Evolutionary conservation across 23 tunicate genomes (phyloP).

Genomic region (Oikopleura dioica): DNA sequence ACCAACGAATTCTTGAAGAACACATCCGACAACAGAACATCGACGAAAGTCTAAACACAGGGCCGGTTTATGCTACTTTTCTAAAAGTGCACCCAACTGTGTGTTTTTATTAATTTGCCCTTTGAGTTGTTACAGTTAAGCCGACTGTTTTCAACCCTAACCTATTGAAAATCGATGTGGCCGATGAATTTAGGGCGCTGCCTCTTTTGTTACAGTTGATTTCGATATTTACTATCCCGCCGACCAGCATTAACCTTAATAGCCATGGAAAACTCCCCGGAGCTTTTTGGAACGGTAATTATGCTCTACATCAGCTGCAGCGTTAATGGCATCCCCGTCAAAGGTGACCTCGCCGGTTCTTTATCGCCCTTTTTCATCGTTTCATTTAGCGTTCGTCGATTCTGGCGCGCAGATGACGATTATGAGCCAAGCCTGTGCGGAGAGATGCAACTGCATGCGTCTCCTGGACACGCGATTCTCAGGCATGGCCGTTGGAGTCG

Average conservation of each 20-base stretch:
- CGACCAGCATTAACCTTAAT: no score
- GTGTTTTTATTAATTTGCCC: no score
- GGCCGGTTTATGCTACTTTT: no score
- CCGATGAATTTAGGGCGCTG: no score
- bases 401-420: constrained; percentile 97
- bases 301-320: constrained; percentile 73
- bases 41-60: constrained; percentile 70
- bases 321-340: constrained; percentile 62
- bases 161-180: no score
- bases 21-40: constrained; percentile 54
- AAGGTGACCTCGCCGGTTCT: constrained; percentile 24
- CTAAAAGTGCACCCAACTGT: no score
- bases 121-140: no score
- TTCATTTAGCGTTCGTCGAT: constrained; percentile 59
- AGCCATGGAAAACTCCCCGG: constrained; percentile 90
- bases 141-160: no score
- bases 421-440: constrained; percentile 68
- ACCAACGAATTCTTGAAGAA: constrained; percentile 46
- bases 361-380: not conserved
- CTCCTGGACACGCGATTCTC: constrained; percentile 54
- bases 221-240: no score
- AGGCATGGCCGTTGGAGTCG: constrained; percentile 48
- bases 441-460: constrained; percentile 64
- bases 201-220: no score
- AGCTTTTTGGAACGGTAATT: constrained; percentile 29